These are phyloP conservation scores for Eleutherodactylus coqui DNA, from an alignment of 2,797 vertebrate species.

Conservation along the genomic window DNA sequence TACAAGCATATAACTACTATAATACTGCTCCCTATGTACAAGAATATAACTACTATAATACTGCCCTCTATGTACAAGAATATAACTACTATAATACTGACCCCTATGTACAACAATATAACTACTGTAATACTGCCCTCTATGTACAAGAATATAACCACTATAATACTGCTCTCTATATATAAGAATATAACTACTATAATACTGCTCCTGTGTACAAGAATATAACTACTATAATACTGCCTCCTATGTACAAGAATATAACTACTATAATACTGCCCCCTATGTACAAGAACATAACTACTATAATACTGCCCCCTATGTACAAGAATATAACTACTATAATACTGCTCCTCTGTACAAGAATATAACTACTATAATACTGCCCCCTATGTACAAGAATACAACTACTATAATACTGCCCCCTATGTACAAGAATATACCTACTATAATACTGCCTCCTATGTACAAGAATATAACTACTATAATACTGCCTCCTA, in stretches of 20 bases:
- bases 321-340: background rate
- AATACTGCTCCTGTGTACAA: background rate
- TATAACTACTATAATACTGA: constrained; percentile 9
- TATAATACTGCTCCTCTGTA: background rate
- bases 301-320: constrained; percentile 3
- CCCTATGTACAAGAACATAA: constrained; percentile 5
- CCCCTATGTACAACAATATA: constrained; percentile 8
- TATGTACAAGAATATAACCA: background rate
- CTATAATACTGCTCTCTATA: background rate
- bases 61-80: background rate
- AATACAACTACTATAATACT: background rate
- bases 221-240: constrained; percentile 17
- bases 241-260: background rate
- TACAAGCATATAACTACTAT: background rate
- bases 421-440: background rate
- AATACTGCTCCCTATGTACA: constrained; percentile 13
- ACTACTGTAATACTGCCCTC: background rate
- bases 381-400: background rate
- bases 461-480: background rate
- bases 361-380: background rate
- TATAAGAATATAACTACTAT: constrained; percentile 1
- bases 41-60: constrained; percentile 17
- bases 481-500: constrained; percentile 1
- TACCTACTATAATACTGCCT: background rate
- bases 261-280: constrained; percentile 11